Base-by-base conservation (phyloP, 2,113 vertebrate species). In the Choloepus hoffmanni region DNA sequence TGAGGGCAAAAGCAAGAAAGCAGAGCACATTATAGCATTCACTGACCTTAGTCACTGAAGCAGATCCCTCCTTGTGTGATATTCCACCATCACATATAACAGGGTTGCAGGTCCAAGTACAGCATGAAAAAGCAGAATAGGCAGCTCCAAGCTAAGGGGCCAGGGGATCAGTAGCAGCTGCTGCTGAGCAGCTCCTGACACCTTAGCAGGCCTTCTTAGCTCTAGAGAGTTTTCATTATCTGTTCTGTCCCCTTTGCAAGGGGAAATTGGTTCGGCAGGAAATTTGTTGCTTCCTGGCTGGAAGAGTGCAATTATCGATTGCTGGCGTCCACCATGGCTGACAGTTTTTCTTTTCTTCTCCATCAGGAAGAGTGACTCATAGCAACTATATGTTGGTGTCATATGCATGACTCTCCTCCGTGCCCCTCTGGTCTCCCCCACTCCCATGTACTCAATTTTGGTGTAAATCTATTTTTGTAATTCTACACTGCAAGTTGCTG, bases 241-340 rank as follows among this genome's bases (percentile, higher is more conserved):
- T n/a, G 26, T 45, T 92, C 88, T 36, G 73, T 90, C 62, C 40
- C 43, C 87, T 95, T 87, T 78, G 72, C 77, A 83, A 68, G 40
- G 26, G 70, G 65, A 95, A 95, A 96, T 78, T 85, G 65, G 90
- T 82, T 95, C 77, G 24, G 68, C 72, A 81, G 45, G 45, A 26
- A 18, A 14, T 76, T 79, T 14, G 2, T 33, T 72, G 70, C 76
- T 92, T 65, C 58, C 67, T 81, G 81, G 79, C 45, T 95, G 50
- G 81, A 95, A 67, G 81, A 73, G 82, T 67, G 45, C 53, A 92
- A 89, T 92, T 73, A 95, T 2, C 48, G 65, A 77, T 81, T 19
- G 78, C 78, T 95, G 82, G 85, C 90, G 72, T 89, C 85, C 73
- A 90, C 53, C 60, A 24, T 0, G 11, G 53, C n/a, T 94, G 92